Percentiles rank a stretch among this genome's conserved stretches.
Evolutionary conservation across 1,140 invertebrate genomes (phyloP).

Genomic region (Theocolax elegans): DNA sequence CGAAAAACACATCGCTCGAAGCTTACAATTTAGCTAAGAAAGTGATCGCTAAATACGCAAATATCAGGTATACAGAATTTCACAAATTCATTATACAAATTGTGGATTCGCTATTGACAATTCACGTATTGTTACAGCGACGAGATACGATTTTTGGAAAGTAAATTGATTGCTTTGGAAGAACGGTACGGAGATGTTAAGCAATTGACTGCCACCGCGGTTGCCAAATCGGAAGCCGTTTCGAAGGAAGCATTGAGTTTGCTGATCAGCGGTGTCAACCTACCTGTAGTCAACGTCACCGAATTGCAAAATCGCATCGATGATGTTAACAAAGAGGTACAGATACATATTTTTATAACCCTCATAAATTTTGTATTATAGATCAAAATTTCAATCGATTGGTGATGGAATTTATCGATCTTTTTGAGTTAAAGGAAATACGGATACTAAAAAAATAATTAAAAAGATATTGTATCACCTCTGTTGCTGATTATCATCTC

Average conservation of each 20-base stretch:
- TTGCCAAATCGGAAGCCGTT: slow-evolving; percentile 77
- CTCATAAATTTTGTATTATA: no score
- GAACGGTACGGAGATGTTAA: slow-evolving; percentile 69
- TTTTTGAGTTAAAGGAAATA: neutral
- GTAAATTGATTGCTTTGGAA: slow-evolving; percentile 71
- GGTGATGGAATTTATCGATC: neutral
- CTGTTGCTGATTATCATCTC: no score
- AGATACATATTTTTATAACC: no score
- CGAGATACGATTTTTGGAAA: slow-evolving; percentile 73
- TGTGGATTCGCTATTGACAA: no score
- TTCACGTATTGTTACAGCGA: no score
- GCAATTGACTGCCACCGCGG: slow-evolving; percentile 77
- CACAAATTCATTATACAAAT: slow-evolving; percentile 15
- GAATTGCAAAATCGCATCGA: slow-evolving; percentile 76
- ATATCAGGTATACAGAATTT: slow-evolving; percentile 81
- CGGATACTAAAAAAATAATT: neutral
- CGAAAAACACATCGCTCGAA: slow-evolving; percentile 83
- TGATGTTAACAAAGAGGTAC: slow-evolving; percentile 58
- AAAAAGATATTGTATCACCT: no score
- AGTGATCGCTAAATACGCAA: slow-evolving; percentile 82
- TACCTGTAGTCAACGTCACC: slow-evolving; percentile 80
- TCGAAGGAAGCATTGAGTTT: slow-evolving; percentile 84
- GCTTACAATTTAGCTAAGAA: slow-evolving; percentile 85
- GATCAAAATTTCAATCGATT: no score
- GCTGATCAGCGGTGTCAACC: slow-evolving; percentile 77